These are phyloP conservation scores for Spodoptera littoralis DNA, from an alignment of 2,888 invertebrate genomes.

Conservation along the genomic window DNA sequence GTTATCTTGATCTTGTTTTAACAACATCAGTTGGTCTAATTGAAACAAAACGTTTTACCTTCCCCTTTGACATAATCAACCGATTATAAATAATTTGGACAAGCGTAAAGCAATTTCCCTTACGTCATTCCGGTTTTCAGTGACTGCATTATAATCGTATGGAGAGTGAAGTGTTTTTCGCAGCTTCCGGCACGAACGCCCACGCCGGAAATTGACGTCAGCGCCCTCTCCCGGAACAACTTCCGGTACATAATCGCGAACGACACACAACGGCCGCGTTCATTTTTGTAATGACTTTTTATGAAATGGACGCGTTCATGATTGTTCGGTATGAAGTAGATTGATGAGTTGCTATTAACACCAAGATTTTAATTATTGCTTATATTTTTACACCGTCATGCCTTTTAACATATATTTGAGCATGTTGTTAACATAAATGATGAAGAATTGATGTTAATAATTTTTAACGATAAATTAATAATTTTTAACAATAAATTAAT, in stretches of 20 bases:
- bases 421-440: no score
- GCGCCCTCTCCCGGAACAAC: slow-evolving; percentile 72
- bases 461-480: no score
- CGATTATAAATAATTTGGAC: slow-evolving; percentile 20
- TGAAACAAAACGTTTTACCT: no score
- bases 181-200: slow-evolving; percentile 73
- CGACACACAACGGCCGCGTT: slow-evolving; percentile 73
- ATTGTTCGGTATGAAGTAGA: slow-evolving; percentile 26
- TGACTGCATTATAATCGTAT: slow-evolving; percentile 62
- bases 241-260: slow-evolving; percentile 75
- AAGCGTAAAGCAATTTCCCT: slow-evolving; percentile 52
- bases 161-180: slow-evolving; percentile 64
- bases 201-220: slow-evolving; percentile 76
- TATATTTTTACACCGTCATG: no score
- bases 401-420: no score
- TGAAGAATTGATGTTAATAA: no score
- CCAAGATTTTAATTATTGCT: no score
- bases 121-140: slow-evolving; percentile 43
- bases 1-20: no score
- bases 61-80: background rate
- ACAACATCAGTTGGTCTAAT: no score
- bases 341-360: slow-evolving; percentile 17
- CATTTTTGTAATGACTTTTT: slow-evolving; percentile 66
- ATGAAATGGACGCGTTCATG: slow-evolving; percentile 37
- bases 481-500: no score